These are phyloP conservation scores for Nixonia krombeini DNA, from an alignment of 1,140 invertebrate genomes.

Conservation along the genomic window DNA sequence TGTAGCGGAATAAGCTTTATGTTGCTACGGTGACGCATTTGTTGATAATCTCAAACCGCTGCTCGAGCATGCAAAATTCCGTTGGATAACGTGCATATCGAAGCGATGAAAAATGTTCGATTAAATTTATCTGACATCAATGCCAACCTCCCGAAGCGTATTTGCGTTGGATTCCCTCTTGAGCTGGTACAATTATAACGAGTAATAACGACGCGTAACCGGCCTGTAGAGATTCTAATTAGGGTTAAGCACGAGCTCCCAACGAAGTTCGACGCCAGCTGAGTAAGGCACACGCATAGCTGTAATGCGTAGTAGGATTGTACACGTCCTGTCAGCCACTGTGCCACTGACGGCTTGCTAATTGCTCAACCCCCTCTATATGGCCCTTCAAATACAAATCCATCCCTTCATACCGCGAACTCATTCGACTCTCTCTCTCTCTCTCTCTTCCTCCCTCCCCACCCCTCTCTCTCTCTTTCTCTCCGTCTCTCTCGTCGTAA, in stretches of 20 bases:
- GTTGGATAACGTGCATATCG: no score
- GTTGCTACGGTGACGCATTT: no score
- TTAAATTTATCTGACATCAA: constrained; percentile 19
- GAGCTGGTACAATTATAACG: constrained; percentile 47
- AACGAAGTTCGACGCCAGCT: constrained; percentile 54
- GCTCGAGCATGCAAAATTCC: no score
- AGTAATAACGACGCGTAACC: constrained; percentile 52
- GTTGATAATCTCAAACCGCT: no score
- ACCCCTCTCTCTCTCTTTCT: no score
- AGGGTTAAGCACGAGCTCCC: constrained; percentile 58
- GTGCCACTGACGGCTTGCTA: constrained; percentile 73
- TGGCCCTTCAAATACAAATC: constrained; percentile 69
- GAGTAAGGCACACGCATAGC: constrained; percentile 61
- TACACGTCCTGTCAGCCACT: constrained; percentile 68
- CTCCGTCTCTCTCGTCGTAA: no score
- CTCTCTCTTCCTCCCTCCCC: no score
- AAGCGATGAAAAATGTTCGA: no score
- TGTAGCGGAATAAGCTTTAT: no score
- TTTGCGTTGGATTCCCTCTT: constrained; percentile 41
- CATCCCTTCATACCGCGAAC: constrained; percentile 57
- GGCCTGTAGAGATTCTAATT: constrained; percentile 65
- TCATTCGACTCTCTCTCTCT: constrained; percentile 30
- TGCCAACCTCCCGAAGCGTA: constrained; percentile 30
- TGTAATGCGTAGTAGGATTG: constrained; percentile 55
- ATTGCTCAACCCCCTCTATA: constrained; percentile 64